A percentile compares a stretch with the other conserved stretches of the same genome.
Evolutionary conservation across 2,113 vertebrate species (phyloP).

Genomic region (Herpailurus yagouaroundi): DNA sequence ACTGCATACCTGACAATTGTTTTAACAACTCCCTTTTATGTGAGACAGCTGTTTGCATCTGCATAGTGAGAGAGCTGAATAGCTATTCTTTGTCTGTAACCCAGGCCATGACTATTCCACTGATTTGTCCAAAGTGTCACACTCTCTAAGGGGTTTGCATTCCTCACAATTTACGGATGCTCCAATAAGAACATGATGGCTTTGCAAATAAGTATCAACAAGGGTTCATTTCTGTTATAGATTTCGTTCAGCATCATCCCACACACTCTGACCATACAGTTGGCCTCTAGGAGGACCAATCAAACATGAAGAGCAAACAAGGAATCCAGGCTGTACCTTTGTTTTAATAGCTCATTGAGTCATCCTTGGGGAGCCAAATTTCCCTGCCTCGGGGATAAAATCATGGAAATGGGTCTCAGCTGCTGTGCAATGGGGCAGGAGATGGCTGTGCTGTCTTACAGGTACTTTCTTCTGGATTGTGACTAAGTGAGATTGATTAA

Average conservation of each 20-base stretch:
- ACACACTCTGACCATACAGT: neutral
- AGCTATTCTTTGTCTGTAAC: neutral
- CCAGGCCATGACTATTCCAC: neutral
- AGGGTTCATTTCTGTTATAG: neutral
- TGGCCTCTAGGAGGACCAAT: neutral
- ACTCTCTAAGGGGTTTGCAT: conserved; percentile 15
- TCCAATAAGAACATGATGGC: neutral
- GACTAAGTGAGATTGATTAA: neutral
- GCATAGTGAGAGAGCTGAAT: neutral
- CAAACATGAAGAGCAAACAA: neutral
- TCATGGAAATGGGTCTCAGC: fast-evolving
- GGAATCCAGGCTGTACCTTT: neutral
- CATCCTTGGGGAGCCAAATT: neutral
- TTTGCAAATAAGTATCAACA: neutral
- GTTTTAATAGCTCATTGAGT: neutral
- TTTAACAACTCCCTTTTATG: neutral
- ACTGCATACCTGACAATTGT: neutral
- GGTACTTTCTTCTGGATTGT: neutral
- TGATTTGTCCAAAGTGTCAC: neutral
- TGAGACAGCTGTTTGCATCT: neutral
- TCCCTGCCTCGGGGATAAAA: neutral
- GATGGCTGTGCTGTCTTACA: neutral
- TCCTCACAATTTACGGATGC: neutral
- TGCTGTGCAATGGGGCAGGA: neutral
- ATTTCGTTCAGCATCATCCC: neutral